Percentiles rank a stretch among this genome's conserved stretches.
phyloP scores from a whole-genome alignment of 2,113 vertebrate species.

The Zapornia atra region DNA sequence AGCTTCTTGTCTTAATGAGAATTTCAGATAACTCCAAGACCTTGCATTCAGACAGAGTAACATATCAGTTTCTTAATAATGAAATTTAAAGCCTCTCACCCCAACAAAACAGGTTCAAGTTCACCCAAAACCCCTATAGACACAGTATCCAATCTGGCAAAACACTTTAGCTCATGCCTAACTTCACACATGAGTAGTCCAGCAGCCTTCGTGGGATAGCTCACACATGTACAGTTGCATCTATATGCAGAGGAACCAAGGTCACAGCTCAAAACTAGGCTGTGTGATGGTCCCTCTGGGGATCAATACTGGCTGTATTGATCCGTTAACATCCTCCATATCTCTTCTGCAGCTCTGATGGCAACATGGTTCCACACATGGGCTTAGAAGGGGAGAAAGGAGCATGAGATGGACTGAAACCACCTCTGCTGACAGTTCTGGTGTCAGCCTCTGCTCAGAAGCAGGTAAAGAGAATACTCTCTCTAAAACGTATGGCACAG shows the following conservation, averaged over 20 bases:
- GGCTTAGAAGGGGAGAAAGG: background rate
- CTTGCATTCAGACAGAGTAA: background rate
- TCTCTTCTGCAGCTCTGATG: background rate
- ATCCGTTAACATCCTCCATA: background rate
- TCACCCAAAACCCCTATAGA: background rate
- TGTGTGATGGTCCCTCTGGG: background rate
- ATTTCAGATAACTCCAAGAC: slow-evolving; percentile 47
- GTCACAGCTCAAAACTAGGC: background rate
- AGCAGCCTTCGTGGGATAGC: background rate
- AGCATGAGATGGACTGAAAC: background rate
- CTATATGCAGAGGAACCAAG: background rate
- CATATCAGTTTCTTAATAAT: slow-evolving; percentile 17
- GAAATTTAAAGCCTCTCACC: slow-evolving; percentile 51
- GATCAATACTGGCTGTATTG: background rate
- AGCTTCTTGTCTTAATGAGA: slow-evolving; percentile 58
- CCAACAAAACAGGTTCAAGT: slow-evolving; percentile 21
- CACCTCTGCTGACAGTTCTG: background rate
- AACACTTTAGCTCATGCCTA: slow-evolving; percentile 34
- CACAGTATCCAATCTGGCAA: slow-evolving; percentile 1
- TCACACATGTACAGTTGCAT: background rate
- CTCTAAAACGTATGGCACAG: background rate
- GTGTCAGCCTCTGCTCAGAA: background rate
- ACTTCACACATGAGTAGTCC: background rate
- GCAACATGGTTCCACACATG: background rate
- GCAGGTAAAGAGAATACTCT: background rate